Evolutionary conservation across 2,113 vertebrate species (phyloP).

Genomic region (Amblyornis subalaris): DNA sequence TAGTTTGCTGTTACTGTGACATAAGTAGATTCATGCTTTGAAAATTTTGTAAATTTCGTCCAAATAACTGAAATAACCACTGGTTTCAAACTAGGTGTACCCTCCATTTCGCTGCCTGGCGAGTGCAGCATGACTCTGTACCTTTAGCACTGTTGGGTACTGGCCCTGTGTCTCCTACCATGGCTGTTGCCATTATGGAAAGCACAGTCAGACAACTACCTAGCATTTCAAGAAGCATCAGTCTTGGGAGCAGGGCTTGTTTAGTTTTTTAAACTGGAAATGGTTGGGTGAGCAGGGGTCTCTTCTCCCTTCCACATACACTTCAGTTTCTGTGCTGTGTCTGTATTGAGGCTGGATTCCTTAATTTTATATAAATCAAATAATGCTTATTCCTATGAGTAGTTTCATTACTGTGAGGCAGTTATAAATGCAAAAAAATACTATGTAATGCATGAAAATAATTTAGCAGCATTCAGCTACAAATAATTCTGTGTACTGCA

Average conservation of each 20-base stretch:
- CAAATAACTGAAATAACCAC: background rate
- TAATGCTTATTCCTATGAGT: background rate
- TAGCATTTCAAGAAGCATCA: background rate
- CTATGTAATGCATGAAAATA: background rate
- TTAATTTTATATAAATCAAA: background rate
- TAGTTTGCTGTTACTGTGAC: background rate
- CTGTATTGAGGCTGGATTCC: background rate
- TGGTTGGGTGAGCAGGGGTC: background rate
- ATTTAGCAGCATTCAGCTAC: background rate
- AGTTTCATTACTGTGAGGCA: background rate
- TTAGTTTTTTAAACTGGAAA: background rate
- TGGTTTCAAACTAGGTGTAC: background rate
- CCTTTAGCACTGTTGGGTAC: too few relatives aligned
- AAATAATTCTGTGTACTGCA: background rate
- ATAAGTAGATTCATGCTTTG: background rate
- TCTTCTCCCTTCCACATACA: rapidly evolving
- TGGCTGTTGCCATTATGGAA: background rate
- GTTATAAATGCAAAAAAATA: background rate
- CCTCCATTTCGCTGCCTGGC: rapidly evolving
- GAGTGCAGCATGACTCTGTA: background rate
- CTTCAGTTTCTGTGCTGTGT: background rate
- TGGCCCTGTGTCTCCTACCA: background rate
- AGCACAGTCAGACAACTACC: background rate
- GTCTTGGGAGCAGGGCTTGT: background rate
- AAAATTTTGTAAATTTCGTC: background rate